Evolutionary conservation across 2,888 invertebrate species (phyloP).

Genomic region (Ariolimax columbianus): DNA sequence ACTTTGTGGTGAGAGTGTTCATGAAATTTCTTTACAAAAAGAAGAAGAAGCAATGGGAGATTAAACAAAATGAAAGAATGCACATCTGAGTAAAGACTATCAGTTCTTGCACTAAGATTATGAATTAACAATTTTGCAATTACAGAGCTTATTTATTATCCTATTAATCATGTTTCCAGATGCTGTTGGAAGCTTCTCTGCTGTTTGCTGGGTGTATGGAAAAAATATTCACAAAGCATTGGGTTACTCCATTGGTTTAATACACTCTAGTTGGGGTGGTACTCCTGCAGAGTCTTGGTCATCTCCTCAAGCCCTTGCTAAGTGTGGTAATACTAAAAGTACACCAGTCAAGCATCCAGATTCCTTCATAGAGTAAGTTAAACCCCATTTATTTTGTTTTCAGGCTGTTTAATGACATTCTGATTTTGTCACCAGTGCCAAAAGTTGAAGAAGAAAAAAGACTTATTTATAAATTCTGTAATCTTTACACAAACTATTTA

Average conservation of each 20-base stretch:
- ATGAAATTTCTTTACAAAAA: too few relatives aligned
- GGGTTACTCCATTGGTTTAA: constrained; percentile 71
- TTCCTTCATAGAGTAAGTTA: background rate
- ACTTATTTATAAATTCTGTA: too few relatives aligned
- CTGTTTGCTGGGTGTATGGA: constrained; percentile 77
- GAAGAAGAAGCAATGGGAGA: too few relatives aligned
- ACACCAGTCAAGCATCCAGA: background rate
- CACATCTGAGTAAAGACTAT: too few relatives aligned
- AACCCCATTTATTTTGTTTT: background rate
- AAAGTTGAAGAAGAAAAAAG: too few relatives aligned
- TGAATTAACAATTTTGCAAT: background rate
- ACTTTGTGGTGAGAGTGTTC: too few relatives aligned
- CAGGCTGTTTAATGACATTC: background rate
- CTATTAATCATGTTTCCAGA: background rate
- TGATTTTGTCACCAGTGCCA: too few relatives aligned
- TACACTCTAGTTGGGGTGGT: constrained; percentile 70
- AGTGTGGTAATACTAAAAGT: constrained; percentile 59
- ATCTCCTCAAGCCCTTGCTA: constrained; percentile 64
- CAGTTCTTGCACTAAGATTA: background rate
- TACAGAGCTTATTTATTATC: background rate
- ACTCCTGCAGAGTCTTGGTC: constrained; percentile 74
- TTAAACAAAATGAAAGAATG: too few relatives aligned
- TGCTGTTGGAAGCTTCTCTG: constrained; percentile 63
- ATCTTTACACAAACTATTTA: too few relatives aligned
- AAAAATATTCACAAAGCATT: constrained; percentile 65